A percentile compares a stretch with the other conserved stretches of the same genome.
These are phyloP conservation scores for Stichodactyla mertensii DNA, from an alignment of 64 coral and sea anemone genomes.

Conservation along the genomic window DNA sequence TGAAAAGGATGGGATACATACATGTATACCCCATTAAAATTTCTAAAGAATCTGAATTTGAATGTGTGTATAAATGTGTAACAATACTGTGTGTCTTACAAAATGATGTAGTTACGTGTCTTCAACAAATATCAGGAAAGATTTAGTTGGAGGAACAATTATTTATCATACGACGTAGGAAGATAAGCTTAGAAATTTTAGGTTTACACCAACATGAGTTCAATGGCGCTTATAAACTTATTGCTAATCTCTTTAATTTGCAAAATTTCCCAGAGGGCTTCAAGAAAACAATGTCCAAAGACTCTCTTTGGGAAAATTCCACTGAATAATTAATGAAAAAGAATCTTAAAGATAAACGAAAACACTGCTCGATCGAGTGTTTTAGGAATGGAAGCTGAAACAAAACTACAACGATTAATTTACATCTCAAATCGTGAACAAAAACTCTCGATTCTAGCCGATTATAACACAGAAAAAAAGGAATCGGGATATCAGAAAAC, in stretches of 20 bases:
- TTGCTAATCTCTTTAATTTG: neutral
- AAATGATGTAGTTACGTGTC: too few relatives aligned
- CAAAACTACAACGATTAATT: neutral
- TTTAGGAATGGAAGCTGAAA: neutral
- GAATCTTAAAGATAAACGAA: neutral
- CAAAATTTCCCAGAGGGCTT: neutral
- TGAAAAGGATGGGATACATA: neutral
- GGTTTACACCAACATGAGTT: too few relatives aligned
- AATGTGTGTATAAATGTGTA: too few relatives aligned
- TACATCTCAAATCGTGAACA: neutral
- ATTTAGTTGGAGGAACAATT: too few relatives aligned
- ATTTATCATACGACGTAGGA: too few relatives aligned
- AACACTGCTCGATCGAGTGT: neutral
- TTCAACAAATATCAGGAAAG: too few relatives aligned
- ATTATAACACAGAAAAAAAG: neutral
- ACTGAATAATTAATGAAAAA: neutral
- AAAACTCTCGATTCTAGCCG: neutral
- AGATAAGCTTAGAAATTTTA: too few relatives aligned
- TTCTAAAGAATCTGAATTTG: too few relatives aligned
- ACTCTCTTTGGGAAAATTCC: neutral
- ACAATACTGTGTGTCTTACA: too few relatives aligned
- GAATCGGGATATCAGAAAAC: neutral
- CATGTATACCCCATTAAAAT: neutral
- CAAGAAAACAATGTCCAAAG: neutral
- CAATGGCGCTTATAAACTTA: neutral